Evolutionary conservation across 2,113 vertebrate genomes (phyloP), one percentile per base, ranked within the genome.

Genomic region (Scomber scombrus): DNA sequence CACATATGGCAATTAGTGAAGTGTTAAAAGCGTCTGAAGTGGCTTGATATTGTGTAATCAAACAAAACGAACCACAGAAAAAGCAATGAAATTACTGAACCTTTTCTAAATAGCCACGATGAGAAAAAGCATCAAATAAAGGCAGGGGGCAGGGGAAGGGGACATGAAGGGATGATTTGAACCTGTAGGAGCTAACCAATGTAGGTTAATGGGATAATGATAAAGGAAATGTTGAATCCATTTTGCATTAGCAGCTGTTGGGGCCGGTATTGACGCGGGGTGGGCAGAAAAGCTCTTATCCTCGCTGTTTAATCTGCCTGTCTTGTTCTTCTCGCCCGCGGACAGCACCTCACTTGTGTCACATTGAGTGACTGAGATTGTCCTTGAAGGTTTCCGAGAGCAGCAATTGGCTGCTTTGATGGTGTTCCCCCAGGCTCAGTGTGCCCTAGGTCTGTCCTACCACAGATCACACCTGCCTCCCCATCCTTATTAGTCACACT

Each of bases 351-450:
- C 82, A 31, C 67, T 61, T 19, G 77, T 93, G 92, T 93, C 90
- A 90, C 88, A 81, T 75, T 84, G 79, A 91, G 76, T 87, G 89
- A 91, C 84, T 85, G 78, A 82, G 76, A 87, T 85, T 81, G 92
- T 90, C 93, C 91, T 94, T 94, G 91, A 93, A 93, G 85, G 78
- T 80, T 85, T 83, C 76, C 29, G 79, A 87, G 85, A 83, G 57
- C 49, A 1, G 29, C 49, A 71, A 94, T 93, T 90, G 85, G 92
- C 80, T 85, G 66, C 79, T 73, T 82, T 58, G 81, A 76, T 71
- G 80, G 67, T 71, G 71, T 65, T 68, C 69, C 85, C 86, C 60
- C 71, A 76, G 80, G 88, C 84, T 85, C 66, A 1, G 43, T 18
- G 46, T 71, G 80, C 80, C 83, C 80, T 85, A 9, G 57, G 75